These are phyloP conservation scores for Cydia fagiglandana DNA, from an alignment of 1,140 invertebrate genomes.

Conservation along the genomic window DNA sequence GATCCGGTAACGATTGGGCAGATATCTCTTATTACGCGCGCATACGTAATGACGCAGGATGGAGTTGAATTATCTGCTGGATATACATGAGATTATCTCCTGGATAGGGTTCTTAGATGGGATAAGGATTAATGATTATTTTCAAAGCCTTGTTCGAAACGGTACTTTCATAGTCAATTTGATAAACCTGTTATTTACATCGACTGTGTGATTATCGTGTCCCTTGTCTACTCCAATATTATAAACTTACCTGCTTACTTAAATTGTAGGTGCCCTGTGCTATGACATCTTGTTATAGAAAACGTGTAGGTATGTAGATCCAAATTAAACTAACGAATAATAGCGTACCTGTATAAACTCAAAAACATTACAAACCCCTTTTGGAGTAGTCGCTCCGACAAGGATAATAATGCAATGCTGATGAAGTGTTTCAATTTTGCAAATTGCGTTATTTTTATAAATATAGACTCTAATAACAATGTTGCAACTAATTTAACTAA, in stretches of 20 bases:
- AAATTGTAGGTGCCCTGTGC: not conserved
- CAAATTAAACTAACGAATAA: too few relatives aligned
- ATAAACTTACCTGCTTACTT: not conserved
- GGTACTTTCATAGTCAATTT: not conserved
- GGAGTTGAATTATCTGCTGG: not conserved
- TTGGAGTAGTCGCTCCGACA: too few relatives aligned
- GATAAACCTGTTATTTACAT: not conserved
- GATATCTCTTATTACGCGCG: slow-evolving; percentile 22
- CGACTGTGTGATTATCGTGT: not conserved
- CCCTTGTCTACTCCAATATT: not conserved
- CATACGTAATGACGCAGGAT: slow-evolving; percentile 17
- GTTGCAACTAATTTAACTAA: slow-evolving; percentile 3
- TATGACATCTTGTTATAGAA: not conserved
- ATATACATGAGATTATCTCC: not conserved
- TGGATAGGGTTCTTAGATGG: not conserved
- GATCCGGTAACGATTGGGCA: slow-evolving; percentile 1
- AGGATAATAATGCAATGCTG: too few relatives aligned
- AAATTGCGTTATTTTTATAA: not conserved
- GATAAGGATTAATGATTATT: not conserved
- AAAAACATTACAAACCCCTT: too few relatives aligned
- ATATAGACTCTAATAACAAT: slow-evolving; percentile 8
- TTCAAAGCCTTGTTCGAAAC: not conserved
- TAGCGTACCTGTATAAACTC: too few relatives aligned
- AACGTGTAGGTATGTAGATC: too few relatives aligned
- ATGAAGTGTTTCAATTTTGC: not conserved